Conservation (phyloP, 2,888 invertebrate species). For the Aphrophora alni region DNA sequence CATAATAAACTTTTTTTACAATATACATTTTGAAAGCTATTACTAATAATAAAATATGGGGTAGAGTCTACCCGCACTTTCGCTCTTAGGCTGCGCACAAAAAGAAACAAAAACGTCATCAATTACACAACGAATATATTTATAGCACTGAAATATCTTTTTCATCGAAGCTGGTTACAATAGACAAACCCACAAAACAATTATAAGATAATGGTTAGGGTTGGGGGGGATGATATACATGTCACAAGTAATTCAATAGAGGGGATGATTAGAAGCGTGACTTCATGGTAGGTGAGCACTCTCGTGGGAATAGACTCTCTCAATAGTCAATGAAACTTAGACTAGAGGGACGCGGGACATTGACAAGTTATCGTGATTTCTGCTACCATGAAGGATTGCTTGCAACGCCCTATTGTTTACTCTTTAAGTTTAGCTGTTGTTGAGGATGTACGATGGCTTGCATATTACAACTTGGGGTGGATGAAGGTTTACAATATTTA, state of each 20-base stretch:
- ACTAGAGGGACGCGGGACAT: no score
- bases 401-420: not conserved
- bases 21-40: no score
- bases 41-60: no score
- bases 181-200: not conserved
- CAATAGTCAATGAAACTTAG: no score
- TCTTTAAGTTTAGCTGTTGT: not conserved
- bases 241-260: conserved; percentile 9
- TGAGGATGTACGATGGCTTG: not conserved
- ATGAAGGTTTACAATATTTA: no score
- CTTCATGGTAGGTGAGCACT: not conserved
- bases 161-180: not conserved
- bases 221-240: not conserved
- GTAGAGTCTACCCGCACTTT: not conserved
- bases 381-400: not conserved
- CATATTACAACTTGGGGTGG: no score
- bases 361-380: no score
- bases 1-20: no score
- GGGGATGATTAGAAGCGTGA: conserved; percentile 9
- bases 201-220: not conserved
- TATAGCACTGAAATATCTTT: not conserved
- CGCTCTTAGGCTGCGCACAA: not conserved
- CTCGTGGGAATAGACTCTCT: not conserved
- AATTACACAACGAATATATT: not conserved
- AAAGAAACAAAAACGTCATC: not conserved